These are phyloP conservation scores for Carassius gibelio DNA, from an alignment of 2,113 vertebrate species.

Conservation along the genomic window DNA sequence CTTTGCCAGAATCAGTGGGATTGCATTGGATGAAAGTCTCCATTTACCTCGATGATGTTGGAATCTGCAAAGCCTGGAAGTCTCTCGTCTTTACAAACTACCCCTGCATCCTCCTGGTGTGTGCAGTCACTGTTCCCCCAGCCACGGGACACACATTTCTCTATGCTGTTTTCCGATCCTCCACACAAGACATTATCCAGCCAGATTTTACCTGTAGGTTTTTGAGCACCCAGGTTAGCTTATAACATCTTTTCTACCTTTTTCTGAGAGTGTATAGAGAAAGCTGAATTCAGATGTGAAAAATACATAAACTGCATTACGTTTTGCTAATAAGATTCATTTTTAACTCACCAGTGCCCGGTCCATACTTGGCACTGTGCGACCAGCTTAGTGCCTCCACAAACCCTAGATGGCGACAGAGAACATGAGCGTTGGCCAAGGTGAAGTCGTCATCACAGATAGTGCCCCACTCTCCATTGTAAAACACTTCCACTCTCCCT, in stretches of 20 bases:
- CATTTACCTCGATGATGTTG: constrained; percentile 90
- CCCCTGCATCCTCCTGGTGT: constrained; percentile 91
- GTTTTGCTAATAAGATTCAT: background rate
- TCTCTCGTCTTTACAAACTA: constrained; percentile 92
- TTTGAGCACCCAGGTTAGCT: background rate
- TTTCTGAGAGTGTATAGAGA: background rate
- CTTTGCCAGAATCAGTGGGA: background rate
- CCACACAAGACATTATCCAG: constrained; percentile 90
- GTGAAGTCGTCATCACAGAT: constrained; percentile 97
- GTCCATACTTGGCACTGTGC: constrained; percentile 95
- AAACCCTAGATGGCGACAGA: constrained; percentile 92
- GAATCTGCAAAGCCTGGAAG: constrained; percentile 88
- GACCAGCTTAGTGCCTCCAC: constrained; percentile 89
- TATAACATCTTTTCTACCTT: background rate
- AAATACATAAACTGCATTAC: background rate
- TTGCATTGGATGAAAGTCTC: no score
- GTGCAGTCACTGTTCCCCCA: constrained; percentile 98
- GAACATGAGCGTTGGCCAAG: constrained; percentile 85
- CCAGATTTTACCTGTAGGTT: constrained; percentile 88
- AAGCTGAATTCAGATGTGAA: background rate
- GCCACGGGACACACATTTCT: constrained; percentile 86
- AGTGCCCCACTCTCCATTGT: constrained; percentile 94
- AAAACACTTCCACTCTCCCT: constrained; percentile 89
- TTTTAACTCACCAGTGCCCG: constrained; percentile 82
- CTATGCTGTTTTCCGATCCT: constrained; percentile 82